Evolutionary conservation across 2,888 invertebrate species (phyloP), one percentile per base, ranked within the genome.

Genomic region (Timema podura): DNA sequence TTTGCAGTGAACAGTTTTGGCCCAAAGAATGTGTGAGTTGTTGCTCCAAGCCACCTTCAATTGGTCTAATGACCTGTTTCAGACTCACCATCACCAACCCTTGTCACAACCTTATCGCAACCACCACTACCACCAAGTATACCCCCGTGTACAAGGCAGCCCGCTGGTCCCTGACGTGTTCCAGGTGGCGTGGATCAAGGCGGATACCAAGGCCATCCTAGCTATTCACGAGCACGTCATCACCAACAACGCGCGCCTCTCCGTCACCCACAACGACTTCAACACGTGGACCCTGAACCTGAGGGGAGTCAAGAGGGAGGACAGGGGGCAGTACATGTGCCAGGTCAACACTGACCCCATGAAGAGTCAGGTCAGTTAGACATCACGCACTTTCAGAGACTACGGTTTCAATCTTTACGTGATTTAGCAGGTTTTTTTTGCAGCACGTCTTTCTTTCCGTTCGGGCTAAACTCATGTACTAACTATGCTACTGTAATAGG

Each of bases 181-280:
- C 79, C 84, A 95, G 95, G 95, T 95, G 79, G 95, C 95, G 77
- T 95, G 95, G 95, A 94, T 95, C 83, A 95, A 95, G 83, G 93
- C 94, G 75, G 94, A 95, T 84, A 93, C 93, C 76, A 95, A 94
- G 84, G 95, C 95, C 76, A 93, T 95, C 81, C 86, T 95, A 81
- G 95, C 95, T 76, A 95, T 95, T 81, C 94, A 95, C 83, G 94
- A 95, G 82, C 92, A 93, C 83, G 95, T 95, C 80, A 95, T 95
- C 84, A 94, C 95, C 77, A 94, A 94, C 87, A 94, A 94, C 85
- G 92, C 91, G 76, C 86, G 95, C 78, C 87, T 94, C 79, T 90
- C 91, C 78, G 94, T 95, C 78, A 93, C 93, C 74, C 94, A 95
- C 86, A 94, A 91, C 83, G 94, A 95, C 85, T 91, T 89, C 85